These are phyloP conservation scores for Poeciliopsis presidionis DNA, from an alignment of 2,797 vertebrate genomes.

Conservation along the genomic window DNA sequence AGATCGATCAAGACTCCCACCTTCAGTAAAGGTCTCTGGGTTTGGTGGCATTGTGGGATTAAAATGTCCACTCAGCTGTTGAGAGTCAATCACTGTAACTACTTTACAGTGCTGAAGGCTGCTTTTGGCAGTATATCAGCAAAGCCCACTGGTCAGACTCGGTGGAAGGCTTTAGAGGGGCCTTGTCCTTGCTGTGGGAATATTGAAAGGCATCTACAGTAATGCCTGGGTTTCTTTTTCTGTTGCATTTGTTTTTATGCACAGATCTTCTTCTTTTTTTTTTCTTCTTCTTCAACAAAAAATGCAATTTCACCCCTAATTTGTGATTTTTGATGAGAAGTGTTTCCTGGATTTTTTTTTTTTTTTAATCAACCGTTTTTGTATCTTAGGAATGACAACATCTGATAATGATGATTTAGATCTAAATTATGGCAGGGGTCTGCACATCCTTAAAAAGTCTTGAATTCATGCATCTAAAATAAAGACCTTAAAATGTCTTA, in stretches of 20 bases:
- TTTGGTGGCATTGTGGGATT: conserved; percentile 24
- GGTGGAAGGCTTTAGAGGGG: conserved; percentile 20
- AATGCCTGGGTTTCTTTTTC: conserved; percentile 20
- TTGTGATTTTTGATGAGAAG: not conserved
- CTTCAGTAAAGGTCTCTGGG: not conserved
- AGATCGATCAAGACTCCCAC: not conserved
- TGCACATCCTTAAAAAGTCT: too few relatives aligned
- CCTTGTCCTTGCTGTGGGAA: not conserved
- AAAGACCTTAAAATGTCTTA: too few relatives aligned
- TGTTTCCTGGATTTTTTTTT: conserved; percentile 2
- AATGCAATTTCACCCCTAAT: not conserved
- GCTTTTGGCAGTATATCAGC: conserved; percentile 55
- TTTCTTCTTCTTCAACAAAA: not conserved
- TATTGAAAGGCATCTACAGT: conserved; percentile 3
- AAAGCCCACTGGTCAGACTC: conserved; percentile 41
- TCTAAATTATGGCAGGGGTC: too few relatives aligned
- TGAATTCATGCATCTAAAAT: too few relatives aligned
- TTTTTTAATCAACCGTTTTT: not conserved
- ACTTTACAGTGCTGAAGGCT: conserved; percentile 29
- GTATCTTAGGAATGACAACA: not conserved
- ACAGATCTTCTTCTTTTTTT: not conserved
- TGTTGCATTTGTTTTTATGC: conserved; percentile 1
- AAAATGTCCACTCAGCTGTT: conserved; percentile 57
- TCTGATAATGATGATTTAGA: not conserved
- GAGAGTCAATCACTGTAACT: conserved; percentile 60